Conservation (phyloP, 2,888 invertebrate species). For the Strigamia transsilvanica region DNA sequence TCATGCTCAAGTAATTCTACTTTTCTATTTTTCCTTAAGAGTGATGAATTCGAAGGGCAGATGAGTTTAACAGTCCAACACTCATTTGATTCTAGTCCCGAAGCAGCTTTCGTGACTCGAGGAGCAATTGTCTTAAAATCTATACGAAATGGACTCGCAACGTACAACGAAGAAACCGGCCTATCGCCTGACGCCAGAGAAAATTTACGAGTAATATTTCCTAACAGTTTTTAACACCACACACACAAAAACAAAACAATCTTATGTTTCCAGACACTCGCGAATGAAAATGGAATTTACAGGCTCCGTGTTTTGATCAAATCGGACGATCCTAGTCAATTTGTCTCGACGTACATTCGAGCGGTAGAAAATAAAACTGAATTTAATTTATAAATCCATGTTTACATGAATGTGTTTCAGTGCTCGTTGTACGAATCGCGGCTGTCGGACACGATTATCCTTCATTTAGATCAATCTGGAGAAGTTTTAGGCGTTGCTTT, state of each 20-base stretch:
- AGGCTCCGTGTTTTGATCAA: conserved; percentile 75
- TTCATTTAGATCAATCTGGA: conserved; percentile 82
- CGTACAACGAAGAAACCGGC: neutral
- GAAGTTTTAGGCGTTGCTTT: conserved; percentile 71
- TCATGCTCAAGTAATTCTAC: neutral
- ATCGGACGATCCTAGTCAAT: conserved; percentile 74
- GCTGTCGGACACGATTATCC: conserved; percentile 78
- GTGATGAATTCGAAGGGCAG: conserved; percentile 51
- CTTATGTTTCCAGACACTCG: conserved; percentile 69
- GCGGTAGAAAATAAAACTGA: conserved; percentile 69
- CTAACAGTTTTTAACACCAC: neutral
- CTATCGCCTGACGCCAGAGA: neutral
- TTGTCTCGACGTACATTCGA: conserved; percentile 75
- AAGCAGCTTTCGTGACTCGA: neutral
- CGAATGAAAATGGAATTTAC: conserved; percentile 77
- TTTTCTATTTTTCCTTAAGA: conserved; percentile 1
- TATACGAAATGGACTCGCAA: conserved; percentile 33
- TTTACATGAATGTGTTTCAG: conserved; percentile 63
- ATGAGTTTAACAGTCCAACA: conserved; percentile 40
- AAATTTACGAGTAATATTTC: conserved; percentile 8
- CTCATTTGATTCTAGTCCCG: conserved; percentile 12
- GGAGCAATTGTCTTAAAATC: conserved; percentile 48
- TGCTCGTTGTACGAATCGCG: conserved; percentile 79
- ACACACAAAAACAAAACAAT: neutral
- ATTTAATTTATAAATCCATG: neutral